Base-by-base conservation (phyloP, 2,797 vertebrate genomes). In the Premnoplex brunnescens region DNA sequence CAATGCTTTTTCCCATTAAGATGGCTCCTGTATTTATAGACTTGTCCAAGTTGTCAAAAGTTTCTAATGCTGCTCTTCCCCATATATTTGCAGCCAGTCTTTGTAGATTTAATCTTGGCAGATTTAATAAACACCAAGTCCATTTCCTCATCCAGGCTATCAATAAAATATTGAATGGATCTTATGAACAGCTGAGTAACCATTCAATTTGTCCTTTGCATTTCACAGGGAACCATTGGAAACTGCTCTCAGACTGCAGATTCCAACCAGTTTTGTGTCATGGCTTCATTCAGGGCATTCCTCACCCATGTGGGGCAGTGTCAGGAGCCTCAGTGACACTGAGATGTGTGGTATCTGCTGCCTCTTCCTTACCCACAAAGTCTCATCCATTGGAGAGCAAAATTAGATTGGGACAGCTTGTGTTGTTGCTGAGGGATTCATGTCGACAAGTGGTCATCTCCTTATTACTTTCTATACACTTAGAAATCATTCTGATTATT, bases 111-210 rank as follows among this genome's bases (percentile, higher is more conserved):
- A 93, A 89, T 95, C 88, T 95, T 95, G 94, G 91, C 94, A 96
- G 89, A 72, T 97, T 95, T 96, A 95, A 97, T 95, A 97, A 97
- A 92, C 54, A 68, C 88, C 36, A 64, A 91, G 81, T 64, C 91
- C 73, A 41, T 93, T 96, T 85, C 85, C 66, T 93, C 88, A 89
- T 74, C 75, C 76, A 68, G 79, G 76, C 82, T 88, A 95, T 96
- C 96, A 95, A 96, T 97, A 93, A 97, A 92, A 92, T 95, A 96
- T 94, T 83, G 96, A 94, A 64, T 88, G 64, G 85, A 55, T 92
- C 89, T 92, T 92, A 84, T 43, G 87, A 93, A 83, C 68, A 94
- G 79, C 93, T 81, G 94, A 95, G 88, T 77, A 95, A 85, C 85
- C 73, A 37, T 85, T 85, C 79, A 54, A 51, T 95, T 88, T 92